Evolutionary conservation across 2,888 invertebrate species (phyloP).

Genomic region (Endomychus coccineus): DNA sequence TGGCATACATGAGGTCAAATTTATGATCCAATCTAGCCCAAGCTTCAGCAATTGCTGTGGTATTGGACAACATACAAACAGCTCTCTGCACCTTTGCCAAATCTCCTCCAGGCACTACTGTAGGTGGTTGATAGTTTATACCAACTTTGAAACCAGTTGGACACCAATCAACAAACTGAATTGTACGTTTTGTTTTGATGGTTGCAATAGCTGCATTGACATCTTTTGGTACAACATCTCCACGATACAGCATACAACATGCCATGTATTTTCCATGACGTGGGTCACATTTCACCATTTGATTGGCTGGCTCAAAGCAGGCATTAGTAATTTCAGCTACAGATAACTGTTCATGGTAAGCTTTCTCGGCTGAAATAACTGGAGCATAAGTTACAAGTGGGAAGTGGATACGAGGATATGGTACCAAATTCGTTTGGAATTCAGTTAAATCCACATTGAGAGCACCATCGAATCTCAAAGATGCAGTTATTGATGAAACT

Average conservation of each 20-base stretch:
- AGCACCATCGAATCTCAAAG: conserved; percentile 87
- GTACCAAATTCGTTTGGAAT: conserved; percentile 93
- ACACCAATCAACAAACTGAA: conserved; percentile 91
- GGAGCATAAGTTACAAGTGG: conserved; percentile 88
- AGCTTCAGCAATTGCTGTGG: conserved; percentile 94
- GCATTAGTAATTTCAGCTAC: conserved; percentile 92
- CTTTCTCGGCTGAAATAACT: conserved; percentile 89
- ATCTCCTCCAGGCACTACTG: conserved; percentile 93
- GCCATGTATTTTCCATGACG: conserved; percentile 93
- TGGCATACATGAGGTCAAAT: conserved; percentile 95
- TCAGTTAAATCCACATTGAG: conserved; percentile 90
- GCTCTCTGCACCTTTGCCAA: conserved; percentile 92
- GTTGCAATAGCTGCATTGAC: conserved; percentile 91
- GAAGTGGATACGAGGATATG: conserved; percentile 94
- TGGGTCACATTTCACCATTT: conserved; percentile 93
- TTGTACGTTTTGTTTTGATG: conserved; percentile 90
- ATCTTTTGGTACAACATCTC: conserved; percentile 93
- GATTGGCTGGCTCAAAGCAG: conserved; percentile 93
- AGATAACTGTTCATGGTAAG: conserved; percentile 86
- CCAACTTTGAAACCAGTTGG: conserved; percentile 76
- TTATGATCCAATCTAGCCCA: conserved; percentile 96
- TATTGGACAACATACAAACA: conserved; percentile 97
- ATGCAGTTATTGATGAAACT: conserved; percentile 88
- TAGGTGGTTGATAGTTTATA: conserved; percentile 91
- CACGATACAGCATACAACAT: conserved; percentile 91